Conservation (phyloP, 2,113 vertebrate genomes). For the Grammomys dolichurus region DNA sequence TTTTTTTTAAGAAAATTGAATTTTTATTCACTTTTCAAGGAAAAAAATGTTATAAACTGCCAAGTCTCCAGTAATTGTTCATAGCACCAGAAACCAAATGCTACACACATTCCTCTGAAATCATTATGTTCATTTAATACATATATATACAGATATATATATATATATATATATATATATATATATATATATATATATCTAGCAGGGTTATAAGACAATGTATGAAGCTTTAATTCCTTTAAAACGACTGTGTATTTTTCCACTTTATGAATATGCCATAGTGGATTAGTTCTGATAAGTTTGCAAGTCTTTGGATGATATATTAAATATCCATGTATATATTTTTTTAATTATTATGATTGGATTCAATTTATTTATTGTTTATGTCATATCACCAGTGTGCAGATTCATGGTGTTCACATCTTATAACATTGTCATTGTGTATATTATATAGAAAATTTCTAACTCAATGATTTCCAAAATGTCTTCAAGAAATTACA, state of each 20-base stretch:
- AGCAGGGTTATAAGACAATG: not conserved
- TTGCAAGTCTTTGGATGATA: not conserved
- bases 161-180: too few species aligned
- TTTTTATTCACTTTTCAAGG: not conserved
- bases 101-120: not conserved
- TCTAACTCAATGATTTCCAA: too few species aligned
- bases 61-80: not conserved
- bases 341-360: too few species aligned
- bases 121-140: slow-evolving; percentile 8
- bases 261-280: not conserved
- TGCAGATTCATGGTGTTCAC: too few species aligned
- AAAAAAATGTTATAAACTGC: not conserved
- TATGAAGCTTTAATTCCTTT: not conserved
- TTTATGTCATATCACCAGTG: too few species aligned
- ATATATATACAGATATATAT: not conserved
- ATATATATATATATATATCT: not conserved
- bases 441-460: too few species aligned
- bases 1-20: not conserved
- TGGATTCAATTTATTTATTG: too few species aligned
- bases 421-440: too few species aligned
- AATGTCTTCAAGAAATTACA: too few species aligned
- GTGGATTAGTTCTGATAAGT: slow-evolving; percentile 36
- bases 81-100: not conserved
- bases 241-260: not conserved
- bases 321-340: too few species aligned